Evolutionary conservation across 2,113 vertebrate genomes (phyloP).

Genomic region (Pardalotus punctatus): DNA sequence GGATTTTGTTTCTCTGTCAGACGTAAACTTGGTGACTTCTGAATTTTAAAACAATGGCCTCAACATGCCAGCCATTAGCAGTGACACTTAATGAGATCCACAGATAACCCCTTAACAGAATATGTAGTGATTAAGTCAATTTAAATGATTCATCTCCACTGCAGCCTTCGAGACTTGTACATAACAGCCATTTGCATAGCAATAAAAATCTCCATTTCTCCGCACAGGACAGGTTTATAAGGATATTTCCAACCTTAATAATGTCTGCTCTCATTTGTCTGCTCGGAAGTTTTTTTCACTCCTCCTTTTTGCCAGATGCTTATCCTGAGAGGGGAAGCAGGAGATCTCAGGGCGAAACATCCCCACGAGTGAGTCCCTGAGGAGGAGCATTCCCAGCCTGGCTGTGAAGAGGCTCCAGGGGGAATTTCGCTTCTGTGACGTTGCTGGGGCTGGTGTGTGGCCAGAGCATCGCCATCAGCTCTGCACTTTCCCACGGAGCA

Average conservation of each 20-base stretch:
- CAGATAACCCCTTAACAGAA: background rate
- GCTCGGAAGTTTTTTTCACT: background rate
- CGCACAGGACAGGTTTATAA: background rate
- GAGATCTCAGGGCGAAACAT: background rate
- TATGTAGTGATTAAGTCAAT: background rate
- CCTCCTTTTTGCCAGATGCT: background rate
- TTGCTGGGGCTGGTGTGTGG: background rate
- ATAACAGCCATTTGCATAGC: background rate
- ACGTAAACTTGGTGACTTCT: background rate
- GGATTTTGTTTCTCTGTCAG: background rate
- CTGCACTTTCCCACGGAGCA: background rate
- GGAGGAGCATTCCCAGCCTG: background rate
- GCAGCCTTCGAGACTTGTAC: background rate
- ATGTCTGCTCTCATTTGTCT: background rate
- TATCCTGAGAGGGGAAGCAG: background rate
- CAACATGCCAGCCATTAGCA: background rate
- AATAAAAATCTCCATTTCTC: slow-evolving; percentile 3
- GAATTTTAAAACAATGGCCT: background rate
- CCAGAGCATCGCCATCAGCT: background rate
- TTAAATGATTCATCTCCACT: slow-evolving; percentile 21
- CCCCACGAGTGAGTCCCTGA: background rate
- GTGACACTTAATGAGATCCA: background rate
- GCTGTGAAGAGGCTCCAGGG: background rate
- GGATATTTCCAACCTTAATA: background rate
- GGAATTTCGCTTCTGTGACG: background rate